phyloP scores from a whole-genome alignment of 2,113 vertebrate species.

The Cygnus atratus region DNA sequence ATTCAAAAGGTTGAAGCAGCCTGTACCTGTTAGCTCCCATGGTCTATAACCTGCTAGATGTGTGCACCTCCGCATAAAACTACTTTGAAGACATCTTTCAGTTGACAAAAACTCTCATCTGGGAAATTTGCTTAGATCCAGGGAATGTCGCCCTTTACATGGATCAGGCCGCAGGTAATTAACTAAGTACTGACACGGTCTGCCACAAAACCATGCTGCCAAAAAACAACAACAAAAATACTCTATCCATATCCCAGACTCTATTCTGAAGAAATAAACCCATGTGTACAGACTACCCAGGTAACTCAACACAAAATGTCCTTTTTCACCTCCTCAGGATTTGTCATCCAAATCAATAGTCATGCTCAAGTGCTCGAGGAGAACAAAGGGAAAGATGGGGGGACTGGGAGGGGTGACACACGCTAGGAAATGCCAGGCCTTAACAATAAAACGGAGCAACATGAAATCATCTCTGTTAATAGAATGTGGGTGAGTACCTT shows the following conservation, averaged over 20 bases:
- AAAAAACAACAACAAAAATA: background rate
- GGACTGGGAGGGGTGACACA: background rate
- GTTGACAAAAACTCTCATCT: background rate
- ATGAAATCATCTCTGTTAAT: conserved; percentile 24
- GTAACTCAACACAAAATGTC: background rate
- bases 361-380: background rate
- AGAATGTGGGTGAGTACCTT: conserved; percentile 19
- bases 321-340: background rate
- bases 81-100: background rate
- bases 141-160: background rate
- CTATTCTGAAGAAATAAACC: background rate
- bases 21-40: background rate
- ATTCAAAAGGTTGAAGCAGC: background rate
- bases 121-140: background rate
- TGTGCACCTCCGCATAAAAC: background rate
- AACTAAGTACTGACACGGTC: background rate
- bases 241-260: background rate
- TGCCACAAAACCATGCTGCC: background rate
- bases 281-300: background rate
- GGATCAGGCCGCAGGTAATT: background rate
- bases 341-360: background rate
- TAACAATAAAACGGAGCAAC: conserved; percentile 7
- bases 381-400: conserved; percentile 9
- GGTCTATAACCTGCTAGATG: background rate
- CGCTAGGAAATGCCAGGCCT: conserved; percentile 43